Base-by-base conservation (phyloP, 2,113 vertebrate genomes). In the Forbesichthys papilliferus region DNA sequence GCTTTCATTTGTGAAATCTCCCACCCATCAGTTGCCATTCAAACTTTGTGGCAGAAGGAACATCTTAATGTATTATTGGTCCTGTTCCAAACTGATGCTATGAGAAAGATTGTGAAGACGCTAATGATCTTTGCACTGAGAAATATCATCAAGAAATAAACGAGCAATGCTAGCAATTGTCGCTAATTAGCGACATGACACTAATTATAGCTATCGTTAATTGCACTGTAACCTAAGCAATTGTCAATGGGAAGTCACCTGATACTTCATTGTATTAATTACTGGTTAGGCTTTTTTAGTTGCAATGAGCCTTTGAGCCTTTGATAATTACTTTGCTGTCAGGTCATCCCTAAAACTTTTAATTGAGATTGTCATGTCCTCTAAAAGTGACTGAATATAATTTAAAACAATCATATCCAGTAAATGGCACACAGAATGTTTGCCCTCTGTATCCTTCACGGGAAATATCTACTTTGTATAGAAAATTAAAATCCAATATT, bases 171-270 rank as follows among this genome's bases (percentile, higher is more conserved):
- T 81, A 61, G 61, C 85, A 87, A 84, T 87, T 83, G 80, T 86
- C 78, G 69, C 88, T 93, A 92, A 93, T 93, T 93, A 91, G 89
- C 86, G 86, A 84, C 81, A 87, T 77, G 61, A 20, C 66, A 55
- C 86, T 93, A 93, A 93, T 93, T 93, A 92, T 89, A 84, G 82
- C 85, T 87, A 74, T 89, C 78, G 91, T 86, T 91, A 91, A 93
- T 93, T 93, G 88, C 88, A 86, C 59, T 68, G 84, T 87, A 91
- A 86, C 86, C 85, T 87, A 87, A 78, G 82, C 83, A 89, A 86
- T 92, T 89, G 87, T 92, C 91, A 89, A 81, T 91, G 88, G 82
- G 81, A 92, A 90, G 86, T 83, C 90, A 92, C 87, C 91, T 91
- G 91, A 87, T 89, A 83, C 84, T 87, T 92, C 89, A 90, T 90